A percentile compares a stretch with the other conserved stretches of the same genome.
phyloP scores from a whole-genome alignment of 2,113 vertebrate genomes.

The Centrocercus urophasianus region DNA sequence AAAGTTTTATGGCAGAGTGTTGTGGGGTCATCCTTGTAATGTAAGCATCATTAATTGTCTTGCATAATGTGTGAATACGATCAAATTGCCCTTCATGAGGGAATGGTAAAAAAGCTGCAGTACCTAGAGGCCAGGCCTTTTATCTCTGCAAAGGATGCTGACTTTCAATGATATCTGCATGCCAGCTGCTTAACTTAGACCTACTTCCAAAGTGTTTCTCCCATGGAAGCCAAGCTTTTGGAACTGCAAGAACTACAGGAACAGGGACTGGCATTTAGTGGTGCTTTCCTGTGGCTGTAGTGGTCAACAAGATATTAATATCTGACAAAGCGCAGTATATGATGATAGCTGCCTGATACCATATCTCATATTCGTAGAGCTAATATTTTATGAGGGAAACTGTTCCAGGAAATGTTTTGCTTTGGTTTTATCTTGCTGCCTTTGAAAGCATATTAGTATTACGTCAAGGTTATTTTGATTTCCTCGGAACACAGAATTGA shows the following conservation, averaged over 20 bases:
- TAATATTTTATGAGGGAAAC: background rate
- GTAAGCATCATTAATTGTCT: background rate
- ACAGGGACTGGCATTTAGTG: background rate
- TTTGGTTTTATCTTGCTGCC: background rate
- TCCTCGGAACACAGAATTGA: background rate
- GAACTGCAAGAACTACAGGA: background rate
- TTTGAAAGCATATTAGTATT: background rate
- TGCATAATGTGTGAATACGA: background rate
- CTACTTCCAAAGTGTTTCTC: background rate
- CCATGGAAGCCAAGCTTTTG: background rate
- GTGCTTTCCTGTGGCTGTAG: background rate
- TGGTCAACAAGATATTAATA: background rate
- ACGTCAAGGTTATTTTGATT: background rate
- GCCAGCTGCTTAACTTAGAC: background rate
- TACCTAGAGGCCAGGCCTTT: background rate
- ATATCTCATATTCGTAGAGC: background rate
- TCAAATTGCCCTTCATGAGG: background rate
- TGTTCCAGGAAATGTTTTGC: background rate
- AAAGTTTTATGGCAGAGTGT: background rate
- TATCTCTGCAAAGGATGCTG: background rate
- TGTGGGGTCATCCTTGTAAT: background rate
- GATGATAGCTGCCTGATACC: background rate
- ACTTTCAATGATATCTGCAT: background rate
- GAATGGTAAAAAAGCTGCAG: background rate
- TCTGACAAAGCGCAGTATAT: background rate